Percentiles rank a stretch among this genome's conserved stretches.
Conservation (phyloP, 2,888 invertebrate genomes). For the Macrosoma leucophasiata region DNA sequence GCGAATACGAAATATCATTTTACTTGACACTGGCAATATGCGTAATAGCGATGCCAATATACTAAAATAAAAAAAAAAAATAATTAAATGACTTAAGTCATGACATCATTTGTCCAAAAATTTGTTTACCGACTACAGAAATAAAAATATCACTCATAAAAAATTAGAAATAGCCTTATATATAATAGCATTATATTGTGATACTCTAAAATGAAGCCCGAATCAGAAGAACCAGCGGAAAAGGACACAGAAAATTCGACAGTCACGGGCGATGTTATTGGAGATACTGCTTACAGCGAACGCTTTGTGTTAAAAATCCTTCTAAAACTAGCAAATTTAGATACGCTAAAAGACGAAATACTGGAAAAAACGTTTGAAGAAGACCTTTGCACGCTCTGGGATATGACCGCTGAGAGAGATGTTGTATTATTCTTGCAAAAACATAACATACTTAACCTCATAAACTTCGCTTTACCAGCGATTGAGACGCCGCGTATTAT, state of each 20-base stretch:
- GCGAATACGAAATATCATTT: no score
- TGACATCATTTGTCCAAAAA: no score
- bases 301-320: slow-evolving; percentile 82
- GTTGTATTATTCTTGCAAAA: slow-evolving; percentile 82
- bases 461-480: slow-evolving; percentile 71
- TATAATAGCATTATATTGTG: no score
- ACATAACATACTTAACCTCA: slow-evolving; percentile 80
- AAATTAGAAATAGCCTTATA: no score
- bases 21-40: no score
- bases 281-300: slow-evolving; percentile 87
- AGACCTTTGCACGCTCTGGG: slow-evolving; percentile 87
- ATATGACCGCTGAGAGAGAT: slow-evolving; percentile 88
- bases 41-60: no score
- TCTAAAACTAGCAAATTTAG: slow-evolving; percentile 75
- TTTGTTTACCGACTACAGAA: no score
- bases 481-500: slow-evolving; percentile 79
- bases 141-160: no score
- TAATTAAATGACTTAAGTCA: no score
- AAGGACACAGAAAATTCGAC: slow-evolving; percentile 28
- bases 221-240: slow-evolving; percentile 25
- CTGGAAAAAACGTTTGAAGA: slow-evolving; percentile 80
- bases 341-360: slow-evolving; percentile 67
- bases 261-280: slow-evolving; percentile 85
- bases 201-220: slow-evolving; percentile 40
- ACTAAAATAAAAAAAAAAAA: no score